A percentile compares a stretch with the other conserved stretches of the same genome.
Evolutionary conservation across 2,797 vertebrate genomes (phyloP).

Genomic region (Miichthys miiuy): DNA sequence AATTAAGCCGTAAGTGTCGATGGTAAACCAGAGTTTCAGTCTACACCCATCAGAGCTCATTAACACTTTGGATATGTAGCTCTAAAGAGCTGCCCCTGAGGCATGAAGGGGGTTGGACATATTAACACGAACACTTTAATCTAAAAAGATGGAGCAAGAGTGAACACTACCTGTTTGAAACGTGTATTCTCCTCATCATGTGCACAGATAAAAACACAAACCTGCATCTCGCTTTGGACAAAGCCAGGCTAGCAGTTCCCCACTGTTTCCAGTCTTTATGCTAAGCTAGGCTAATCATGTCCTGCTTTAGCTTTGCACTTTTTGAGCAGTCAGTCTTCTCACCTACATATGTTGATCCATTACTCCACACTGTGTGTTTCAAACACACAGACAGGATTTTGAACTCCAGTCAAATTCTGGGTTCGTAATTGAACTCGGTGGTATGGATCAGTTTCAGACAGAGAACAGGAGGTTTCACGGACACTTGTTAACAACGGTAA

Average conservation of each 20-base stretch:
- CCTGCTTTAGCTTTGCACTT: neutral
- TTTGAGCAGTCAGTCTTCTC: neutral
- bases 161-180: neutral
- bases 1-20: neutral
- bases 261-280: neutral
- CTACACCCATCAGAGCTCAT: constrained; percentile 2
- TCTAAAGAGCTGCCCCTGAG: neutral
- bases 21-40: neutral
- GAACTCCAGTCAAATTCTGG: neutral
- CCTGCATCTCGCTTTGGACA: no score
- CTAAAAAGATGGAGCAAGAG: neutral
- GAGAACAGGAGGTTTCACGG: constrained; percentile 1
- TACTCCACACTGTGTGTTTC: neutral
- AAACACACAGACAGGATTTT: neutral
- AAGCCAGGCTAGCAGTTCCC: neutral
- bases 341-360: neutral
- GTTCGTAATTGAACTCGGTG: neutral
- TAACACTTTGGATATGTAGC: constrained; percentile 1
- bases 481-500: constrained; percentile 5
- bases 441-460: neutral
- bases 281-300: neutral
- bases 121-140: neutral
- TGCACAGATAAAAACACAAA: neutral
- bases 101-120: neutral
- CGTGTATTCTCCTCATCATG: neutral